Conservation (phyloP, 2,113 vertebrate genomes). For the Corynorhinus townsendii region DNA sequence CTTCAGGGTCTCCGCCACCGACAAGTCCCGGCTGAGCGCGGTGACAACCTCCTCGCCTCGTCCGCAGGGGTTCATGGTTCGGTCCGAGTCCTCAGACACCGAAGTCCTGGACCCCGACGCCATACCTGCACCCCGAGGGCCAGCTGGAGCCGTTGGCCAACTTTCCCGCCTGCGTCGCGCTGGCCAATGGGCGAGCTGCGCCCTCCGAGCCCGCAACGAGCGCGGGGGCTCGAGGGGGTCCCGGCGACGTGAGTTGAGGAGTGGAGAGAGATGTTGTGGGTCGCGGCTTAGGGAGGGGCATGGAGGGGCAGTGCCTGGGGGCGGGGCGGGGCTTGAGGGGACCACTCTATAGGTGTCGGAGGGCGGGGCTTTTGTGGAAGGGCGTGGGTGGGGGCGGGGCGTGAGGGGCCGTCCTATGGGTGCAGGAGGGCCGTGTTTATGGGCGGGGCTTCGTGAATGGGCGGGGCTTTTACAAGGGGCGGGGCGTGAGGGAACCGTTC, state of each 20-base stretch:
- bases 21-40: background rate
- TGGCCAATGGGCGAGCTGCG: background rate
- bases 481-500: background rate
- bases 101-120: background rate
- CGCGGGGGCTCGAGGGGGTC: background rate
- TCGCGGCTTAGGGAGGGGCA: background rate
- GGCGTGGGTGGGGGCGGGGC: background rate
- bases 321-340: background rate
- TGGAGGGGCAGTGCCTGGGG: background rate
- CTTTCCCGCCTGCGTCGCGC: background rate
- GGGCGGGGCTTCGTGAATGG: background rate
- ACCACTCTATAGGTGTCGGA: background rate
- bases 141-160: conserved; percentile 32
- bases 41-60: background rate
- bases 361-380: background rate
- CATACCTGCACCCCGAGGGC: background rate
- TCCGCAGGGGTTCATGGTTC: background rate
- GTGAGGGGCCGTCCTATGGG: background rate
- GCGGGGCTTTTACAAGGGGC: background rate
- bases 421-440: background rate
- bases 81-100: background rate
- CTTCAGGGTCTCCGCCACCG: background rate
- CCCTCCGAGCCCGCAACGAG: background rate
- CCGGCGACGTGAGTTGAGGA: accelerated
- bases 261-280: background rate